Base-by-base conservation (phyloP, 2,113 vertebrate species). In the Capreolus pygargus region DNA sequence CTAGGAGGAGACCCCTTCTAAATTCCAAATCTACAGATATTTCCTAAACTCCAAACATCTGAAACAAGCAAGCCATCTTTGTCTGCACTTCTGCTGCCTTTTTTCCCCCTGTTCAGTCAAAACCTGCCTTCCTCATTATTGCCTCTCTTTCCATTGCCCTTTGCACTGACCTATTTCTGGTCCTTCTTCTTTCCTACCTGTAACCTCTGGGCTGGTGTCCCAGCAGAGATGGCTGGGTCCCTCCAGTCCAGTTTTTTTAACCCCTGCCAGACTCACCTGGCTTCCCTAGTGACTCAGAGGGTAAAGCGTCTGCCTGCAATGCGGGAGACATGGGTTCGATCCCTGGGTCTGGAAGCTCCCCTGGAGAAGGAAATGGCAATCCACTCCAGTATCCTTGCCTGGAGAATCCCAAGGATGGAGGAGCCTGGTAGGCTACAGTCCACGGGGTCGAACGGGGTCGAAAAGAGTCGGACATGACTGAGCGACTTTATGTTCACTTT, bases 31-130 rank as follows among this genome's bases (percentile, higher is more conserved):
- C 17, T 92, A 27, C 67, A 55, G 52, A 2, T 28, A 67, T 61
- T 86, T 91, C 55, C 58, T 93, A 54, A 28, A 94, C 25, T 50
- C 25, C n/a, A 78, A 45, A 95, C 30, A 43, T 33, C 43, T 30
- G 70, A 85, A 81, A 17, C 54, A 47, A 30, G 30, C 61, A n/a
- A 85, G 61, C 33, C 84, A 79, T 47, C 64, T 96, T 79, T 67
- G 45, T 57, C 45, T 60, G 11, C 16, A 39, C 79, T 92, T 50
- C 57, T 74, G 28, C 74, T 70, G 47, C 7, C 39, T 36, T 83
- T 39, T 93, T 57, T 61, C 70, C 84, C 55, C 45, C 58, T 47
- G n/a, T 4, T 54, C 43, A 85, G 43, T 86, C 47, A 64, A 70
- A 83, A 60, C 27, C 13, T 30, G 9, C 67, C 89, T 89, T 55